These are phyloP conservation scores for Tarsius wallacei DNA, from an alignment of 2,797 vertebrate species.

Conservation along the genomic window DNA sequence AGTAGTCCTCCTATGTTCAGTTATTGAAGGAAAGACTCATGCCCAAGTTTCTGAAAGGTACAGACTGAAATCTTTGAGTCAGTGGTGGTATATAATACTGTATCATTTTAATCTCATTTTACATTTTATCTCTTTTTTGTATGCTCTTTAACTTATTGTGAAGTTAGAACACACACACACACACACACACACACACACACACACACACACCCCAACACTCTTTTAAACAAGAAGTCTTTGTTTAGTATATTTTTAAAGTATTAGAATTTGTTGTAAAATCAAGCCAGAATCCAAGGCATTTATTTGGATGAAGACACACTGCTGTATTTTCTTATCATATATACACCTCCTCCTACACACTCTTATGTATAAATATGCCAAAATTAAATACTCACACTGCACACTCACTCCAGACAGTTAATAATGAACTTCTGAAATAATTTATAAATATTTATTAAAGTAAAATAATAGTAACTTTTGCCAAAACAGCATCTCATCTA, in stretches of 20 bases:
- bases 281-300: conserved; percentile 33
- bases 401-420: conserved; percentile 24
- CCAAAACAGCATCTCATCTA: conserved; percentile 55
- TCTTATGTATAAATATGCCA: conserved; percentile 62
- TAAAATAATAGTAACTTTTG: conserved; percentile 53
- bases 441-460: conserved; percentile 73
- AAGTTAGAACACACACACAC: background rate
- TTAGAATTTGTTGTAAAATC: conserved; percentile 49
- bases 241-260: conserved; percentile 24
- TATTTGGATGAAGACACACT: conserved; percentile 62
- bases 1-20: background rate
- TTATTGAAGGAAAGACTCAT: background rate
- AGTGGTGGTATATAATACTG: background rate
- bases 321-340: conserved; percentile 24
- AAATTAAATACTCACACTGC: conserved; percentile 1
- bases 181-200: too few species aligned
- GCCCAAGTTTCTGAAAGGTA: background rate
- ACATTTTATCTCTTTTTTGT: background rate
- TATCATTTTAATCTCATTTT: background rate
- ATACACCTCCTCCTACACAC: background rate
- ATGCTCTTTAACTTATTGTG: conserved; percentile 4
- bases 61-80: background rate
- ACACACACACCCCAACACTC: background rate
- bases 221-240: conserved; percentile 39
- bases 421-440: conserved; percentile 63